phyloP scores from a whole-genome alignment of 2,113 vertebrate species.

The Leucosticte australis region DNA sequence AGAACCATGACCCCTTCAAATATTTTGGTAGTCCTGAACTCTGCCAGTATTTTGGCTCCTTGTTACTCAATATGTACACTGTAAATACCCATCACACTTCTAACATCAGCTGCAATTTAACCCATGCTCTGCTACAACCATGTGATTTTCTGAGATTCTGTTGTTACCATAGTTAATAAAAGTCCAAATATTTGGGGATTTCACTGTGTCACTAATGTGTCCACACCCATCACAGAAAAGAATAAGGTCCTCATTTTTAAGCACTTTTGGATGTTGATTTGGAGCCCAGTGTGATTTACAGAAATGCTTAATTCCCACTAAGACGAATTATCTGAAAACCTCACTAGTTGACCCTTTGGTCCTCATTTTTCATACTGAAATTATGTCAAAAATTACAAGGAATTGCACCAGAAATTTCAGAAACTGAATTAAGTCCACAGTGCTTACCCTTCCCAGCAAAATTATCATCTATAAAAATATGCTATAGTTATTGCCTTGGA shows the following conservation, averaged over 20 bases:
- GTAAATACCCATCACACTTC: background rate
- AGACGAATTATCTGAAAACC: background rate
- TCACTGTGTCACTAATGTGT: background rate
- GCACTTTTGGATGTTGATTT: background rate
- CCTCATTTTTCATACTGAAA: background rate
- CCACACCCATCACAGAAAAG: background rate
- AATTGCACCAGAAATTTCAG: background rate
- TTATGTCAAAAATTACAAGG: background rate
- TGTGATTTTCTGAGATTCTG: background rate
- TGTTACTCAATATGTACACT: background rate
- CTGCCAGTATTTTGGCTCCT: background rate
- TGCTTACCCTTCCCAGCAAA: background rate
- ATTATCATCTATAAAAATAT: background rate
- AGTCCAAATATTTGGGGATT: background rate
- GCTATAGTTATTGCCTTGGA: background rate
- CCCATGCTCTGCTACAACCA: background rate
- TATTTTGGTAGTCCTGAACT: background rate
- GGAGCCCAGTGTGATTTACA: background rate
- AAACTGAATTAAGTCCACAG: background rate
- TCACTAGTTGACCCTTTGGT: background rate
- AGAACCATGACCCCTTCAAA: background rate
- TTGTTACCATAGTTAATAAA: background rate
- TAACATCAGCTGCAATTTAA: background rate
- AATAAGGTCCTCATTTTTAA: background rate
- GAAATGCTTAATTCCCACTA: background rate